These are phyloP conservation scores for Ceratina japonica DNA, from an alignment of 1,140 invertebrate species.

Conservation along the genomic window DNA sequence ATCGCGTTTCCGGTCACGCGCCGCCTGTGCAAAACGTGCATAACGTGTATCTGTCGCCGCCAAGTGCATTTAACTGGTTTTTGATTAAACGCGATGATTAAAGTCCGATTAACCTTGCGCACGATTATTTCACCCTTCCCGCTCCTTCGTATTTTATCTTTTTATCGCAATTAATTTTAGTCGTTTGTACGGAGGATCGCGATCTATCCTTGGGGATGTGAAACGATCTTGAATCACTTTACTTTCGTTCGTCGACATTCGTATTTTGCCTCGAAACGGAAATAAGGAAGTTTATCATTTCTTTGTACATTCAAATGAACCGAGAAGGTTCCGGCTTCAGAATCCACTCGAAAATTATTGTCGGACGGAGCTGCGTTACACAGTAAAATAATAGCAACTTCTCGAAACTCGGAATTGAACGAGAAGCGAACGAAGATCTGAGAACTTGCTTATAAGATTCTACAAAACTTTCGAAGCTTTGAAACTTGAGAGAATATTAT, in stretches of 20 bases:
- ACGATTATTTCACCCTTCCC: background rate
- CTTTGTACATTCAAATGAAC: background rate
- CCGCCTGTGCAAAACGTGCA: too few species aligned
- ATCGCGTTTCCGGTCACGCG: constrained; percentile 6
- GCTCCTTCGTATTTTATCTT: background rate
- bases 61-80: constrained; percentile 1
- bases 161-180: background rate
- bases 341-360: background rate
- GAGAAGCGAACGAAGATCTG: too few species aligned
- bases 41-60: background rate
- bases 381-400: too few species aligned
- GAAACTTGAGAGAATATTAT: too few species aligned
- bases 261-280: background rate
- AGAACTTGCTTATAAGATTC: too few species aligned
- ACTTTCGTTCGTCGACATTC: background rate
- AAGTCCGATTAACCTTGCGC: background rate
- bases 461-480: too few species aligned
- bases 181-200: background rate
- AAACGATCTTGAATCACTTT: background rate
- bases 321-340: background rate
- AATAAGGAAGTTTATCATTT: background rate
- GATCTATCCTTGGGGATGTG: background rate
- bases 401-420: too few species aligned
- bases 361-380: too few species aligned
- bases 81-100: background rate